Conservation (phyloP, 2,113 vertebrate genomes). For the Scolopax mira region DNA sequence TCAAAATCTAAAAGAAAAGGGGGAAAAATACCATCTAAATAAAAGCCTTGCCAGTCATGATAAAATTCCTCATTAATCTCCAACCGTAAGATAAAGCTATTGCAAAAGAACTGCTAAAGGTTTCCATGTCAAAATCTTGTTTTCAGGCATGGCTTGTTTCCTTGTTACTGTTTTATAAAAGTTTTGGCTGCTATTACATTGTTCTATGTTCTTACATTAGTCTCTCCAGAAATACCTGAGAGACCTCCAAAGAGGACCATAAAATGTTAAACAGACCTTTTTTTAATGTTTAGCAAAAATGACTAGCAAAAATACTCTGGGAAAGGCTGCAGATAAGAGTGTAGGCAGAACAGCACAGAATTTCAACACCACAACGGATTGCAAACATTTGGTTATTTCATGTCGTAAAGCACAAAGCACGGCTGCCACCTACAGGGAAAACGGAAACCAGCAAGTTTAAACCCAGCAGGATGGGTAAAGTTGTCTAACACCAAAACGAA, state of each 20-base stretch:
- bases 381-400: not conserved
- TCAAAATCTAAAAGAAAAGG: conserved; percentile 53
- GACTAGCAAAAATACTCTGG: not conserved
- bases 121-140: not conserved
- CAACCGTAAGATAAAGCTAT: not conserved
- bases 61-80: not conserved
- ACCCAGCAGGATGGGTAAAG: not conserved
- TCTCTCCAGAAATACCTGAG: not conserved
- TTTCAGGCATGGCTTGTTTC: not conserved
- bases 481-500: not conserved
- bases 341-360: not conserved
- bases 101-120: not conserved
- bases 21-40: not conserved
- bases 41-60: not conserved
- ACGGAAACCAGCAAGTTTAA: not conserved
- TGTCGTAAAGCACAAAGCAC: not conserved
- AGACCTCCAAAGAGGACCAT: not conserved
- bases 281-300: not conserved
- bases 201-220: not conserved
- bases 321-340: not conserved
- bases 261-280: not conserved
- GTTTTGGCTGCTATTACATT: not conserved
- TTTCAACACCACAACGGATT: not conserved
- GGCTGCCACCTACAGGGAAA: conserved; percentile 32
- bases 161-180: not conserved